Evolutionary conservation across 2,113 vertebrate genomes (phyloP).

Genomic region (Neopipo cinnamomea): DNA sequence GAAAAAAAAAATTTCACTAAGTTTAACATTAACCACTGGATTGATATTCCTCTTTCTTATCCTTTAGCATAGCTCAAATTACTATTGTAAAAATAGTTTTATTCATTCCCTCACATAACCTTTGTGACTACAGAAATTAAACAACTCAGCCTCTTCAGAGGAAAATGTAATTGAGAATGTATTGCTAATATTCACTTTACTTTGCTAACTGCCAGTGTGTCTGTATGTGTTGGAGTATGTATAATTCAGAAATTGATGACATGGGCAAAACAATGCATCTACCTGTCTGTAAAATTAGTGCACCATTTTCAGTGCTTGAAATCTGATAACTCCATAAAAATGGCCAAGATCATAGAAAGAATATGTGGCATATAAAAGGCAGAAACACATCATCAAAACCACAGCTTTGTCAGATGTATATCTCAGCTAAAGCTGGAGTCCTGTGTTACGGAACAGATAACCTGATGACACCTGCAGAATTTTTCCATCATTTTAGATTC

Average conservation of each 20-base stretch:
- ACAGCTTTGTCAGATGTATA: neutral
- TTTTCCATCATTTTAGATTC: neutral
- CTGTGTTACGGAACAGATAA: neutral
- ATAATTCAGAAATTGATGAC: neutral
- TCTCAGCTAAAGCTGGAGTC: neutral
- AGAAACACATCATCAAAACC: neutral
- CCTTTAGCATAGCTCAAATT: neutral
- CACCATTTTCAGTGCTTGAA: neutral
- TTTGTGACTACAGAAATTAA: neutral
- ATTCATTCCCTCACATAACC: neutral
- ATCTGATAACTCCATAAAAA: neutral
- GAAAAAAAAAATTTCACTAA: neutral
- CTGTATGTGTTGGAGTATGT: neutral
- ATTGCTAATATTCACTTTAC: neutral
- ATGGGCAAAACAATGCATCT: neutral
- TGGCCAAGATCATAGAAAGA: neutral
- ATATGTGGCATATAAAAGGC: neutral
- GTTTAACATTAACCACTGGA: neutral
- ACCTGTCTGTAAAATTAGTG: neutral
- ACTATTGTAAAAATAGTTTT: neutral
- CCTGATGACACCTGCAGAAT: neutral
- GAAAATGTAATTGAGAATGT: neutral
- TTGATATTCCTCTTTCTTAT: neutral
- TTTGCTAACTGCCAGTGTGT: neutral
- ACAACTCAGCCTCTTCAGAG: neutral